Base-by-base conservation (phyloP, 2,888 invertebrate genomes). In the Xestobium rufovillosum region DNA sequence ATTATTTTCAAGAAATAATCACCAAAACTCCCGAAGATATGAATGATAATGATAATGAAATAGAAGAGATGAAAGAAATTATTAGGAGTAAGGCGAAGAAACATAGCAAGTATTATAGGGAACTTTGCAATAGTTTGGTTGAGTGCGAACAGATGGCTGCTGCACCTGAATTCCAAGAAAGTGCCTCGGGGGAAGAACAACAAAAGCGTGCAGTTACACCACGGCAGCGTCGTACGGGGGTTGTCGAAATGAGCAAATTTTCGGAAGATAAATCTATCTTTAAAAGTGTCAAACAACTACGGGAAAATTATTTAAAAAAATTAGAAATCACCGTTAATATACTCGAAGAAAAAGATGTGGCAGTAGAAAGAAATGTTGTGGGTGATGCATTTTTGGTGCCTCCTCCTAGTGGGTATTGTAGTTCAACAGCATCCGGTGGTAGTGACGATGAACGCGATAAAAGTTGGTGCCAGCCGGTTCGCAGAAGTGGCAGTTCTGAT, bases 401-500 rank as follows among this genome's bases (percentile, higher is more conserved):
- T 3, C 62, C 63, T 2, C 48, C 56, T 1, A 63, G 64, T 41
- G 64, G 62, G n/a, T 65, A 63, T 40, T 61, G 58, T 34, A 63
- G 62, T 46, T 60, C 60, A 4, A 49, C 57, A 3, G 55, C 58
- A 12, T 61, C 61, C 3, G 62, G 57, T 1, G 57, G 54, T 12
- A 64, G 64, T 40, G 64, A 64, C 35, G 64, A 65, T 33, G 64
- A 64, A 41, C 49, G 49, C 4, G 61, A 58, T 10, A 54, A 49
- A 36, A 47, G 14, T 32, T 51, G 49, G 48, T 42, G 29, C 6
- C 36, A 44, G 27, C 44, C 52, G 31, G 66, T 69, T 31, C 58
- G 62, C 31, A 60, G 69, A 46, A 68, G 70, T 51, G 69, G 64
- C 34, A 71, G 71, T 51, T 67, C 69, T 2, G 72, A 72, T 53